Evolutionary conservation across 2,797 vertebrate species (phyloP).

Genomic region (Acipenser oxyrinchus): DNA sequence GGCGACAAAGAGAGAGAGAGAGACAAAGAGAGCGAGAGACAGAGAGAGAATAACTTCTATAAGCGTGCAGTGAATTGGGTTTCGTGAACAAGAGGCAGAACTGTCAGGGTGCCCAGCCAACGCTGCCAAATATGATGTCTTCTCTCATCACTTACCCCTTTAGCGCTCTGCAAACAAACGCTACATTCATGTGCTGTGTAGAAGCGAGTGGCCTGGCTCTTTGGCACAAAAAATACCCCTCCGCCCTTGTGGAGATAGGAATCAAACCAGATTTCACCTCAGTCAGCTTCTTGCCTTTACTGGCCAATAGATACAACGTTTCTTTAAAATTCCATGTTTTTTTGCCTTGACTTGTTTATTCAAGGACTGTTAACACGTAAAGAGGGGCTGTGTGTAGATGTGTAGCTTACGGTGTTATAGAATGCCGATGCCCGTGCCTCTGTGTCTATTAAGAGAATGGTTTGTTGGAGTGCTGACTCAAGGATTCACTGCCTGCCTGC

Average conservation of each 20-base stretch:
- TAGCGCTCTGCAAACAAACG: conserved; percentile 19
- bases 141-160: conserved; percentile 28
- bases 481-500: background rate
- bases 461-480: background rate
- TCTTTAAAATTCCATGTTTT: too few relatives aligned
- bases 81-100: conserved; percentile 6
- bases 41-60: conserved; percentile 24
- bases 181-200: conserved; percentile 15
- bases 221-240: background rate
- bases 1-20: background rate
- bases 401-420: background rate
- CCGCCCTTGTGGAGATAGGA: too few relatives aligned
- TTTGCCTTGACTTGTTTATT: too few relatives aligned
- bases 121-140: conserved; percentile 32
- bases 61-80: conserved; percentile 11
- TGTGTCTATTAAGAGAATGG: conserved; percentile 1
- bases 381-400: too few relatives aligned
- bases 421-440: background rate
- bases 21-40: conserved; percentile 10
- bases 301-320: too few relatives aligned
- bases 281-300: too few relatives aligned
- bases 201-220: background rate
- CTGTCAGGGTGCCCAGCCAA: conserved; percentile 30
- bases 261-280: too few relatives aligned
- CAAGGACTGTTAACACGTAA: too few relatives aligned